Evolutionary conservation across 2,797 vertebrate genomes (phyloP).

Genomic region (Graptemys geographica): DNA sequence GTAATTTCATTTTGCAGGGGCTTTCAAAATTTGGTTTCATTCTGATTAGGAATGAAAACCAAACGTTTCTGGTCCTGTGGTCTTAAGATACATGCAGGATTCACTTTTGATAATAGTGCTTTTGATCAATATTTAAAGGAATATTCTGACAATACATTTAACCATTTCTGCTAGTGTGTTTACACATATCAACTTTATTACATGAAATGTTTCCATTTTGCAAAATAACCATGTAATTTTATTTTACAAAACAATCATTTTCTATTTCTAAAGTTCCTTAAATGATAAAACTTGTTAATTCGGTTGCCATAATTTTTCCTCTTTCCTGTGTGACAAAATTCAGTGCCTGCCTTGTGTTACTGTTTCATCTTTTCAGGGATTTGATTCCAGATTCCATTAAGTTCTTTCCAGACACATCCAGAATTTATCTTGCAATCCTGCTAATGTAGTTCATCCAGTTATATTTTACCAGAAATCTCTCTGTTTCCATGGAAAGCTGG

Average conservation of each 20-base stretch:
- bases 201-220: background rate
- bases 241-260: background rate
- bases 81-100: background rate
- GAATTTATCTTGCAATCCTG: background rate
- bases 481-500: background rate
- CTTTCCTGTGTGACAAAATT: background rate
- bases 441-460: background rate
- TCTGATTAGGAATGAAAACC: background rate
- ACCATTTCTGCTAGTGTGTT: fast-evolving
- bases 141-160: background rate
- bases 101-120: background rate
- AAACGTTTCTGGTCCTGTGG: background rate
- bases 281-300: background rate
- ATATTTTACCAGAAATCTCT: background rate
- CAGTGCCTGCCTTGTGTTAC: background rate
- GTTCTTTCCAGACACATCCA: background rate
- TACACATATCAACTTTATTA: background rate
- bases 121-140: background rate
- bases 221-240: background rate
- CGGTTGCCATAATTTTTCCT: background rate
- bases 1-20: fast-evolving
- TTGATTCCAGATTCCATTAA: fast-evolving
- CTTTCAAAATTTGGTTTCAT: background rate
- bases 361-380: background rate
- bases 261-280: background rate